Conservation (phyloP, 2,797 vertebrate species). For the Tenualosa thibaudeaui region DNA sequence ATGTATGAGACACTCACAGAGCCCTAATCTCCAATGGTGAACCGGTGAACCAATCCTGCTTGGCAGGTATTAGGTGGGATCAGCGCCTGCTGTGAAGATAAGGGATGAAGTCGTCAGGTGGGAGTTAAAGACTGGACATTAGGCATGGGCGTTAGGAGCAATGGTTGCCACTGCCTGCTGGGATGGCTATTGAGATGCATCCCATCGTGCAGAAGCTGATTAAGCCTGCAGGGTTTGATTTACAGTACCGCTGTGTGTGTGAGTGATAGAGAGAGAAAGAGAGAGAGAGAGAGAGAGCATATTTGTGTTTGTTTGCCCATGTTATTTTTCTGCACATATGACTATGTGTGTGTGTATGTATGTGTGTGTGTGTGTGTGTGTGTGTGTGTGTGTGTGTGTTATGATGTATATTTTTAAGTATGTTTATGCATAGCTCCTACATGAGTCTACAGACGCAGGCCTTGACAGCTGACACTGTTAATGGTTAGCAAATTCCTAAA, state of each 20-base stretch:
- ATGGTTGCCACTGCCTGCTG: slow-evolving; percentile 50
- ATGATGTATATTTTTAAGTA: background rate
- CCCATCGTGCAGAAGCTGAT: slow-evolving; percentile 60
- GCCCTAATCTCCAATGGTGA: background rate
- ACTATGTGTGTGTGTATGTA: no score
- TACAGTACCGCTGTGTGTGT: slow-evolving; percentile 59
- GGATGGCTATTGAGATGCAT: slow-evolving; percentile 59
- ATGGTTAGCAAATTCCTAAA: background rate
- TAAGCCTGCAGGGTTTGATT: slow-evolving; percentile 67
- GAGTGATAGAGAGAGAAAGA: no score
- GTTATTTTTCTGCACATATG: no score
- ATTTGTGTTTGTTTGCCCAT: no score
- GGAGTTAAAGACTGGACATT: slow-evolving; percentile 54
- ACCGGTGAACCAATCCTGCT: background rate
- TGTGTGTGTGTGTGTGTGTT: slow-evolving; percentile 10
- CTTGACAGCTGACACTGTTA: background rate
- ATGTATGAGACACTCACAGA: background rate
- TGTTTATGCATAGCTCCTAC: background rate
- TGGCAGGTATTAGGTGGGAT: background rate
- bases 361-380: background rate
- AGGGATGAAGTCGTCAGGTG: slow-evolving; percentile 40
- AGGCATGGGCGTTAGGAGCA: slow-evolving; percentile 38
- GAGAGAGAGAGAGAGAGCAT: no score
- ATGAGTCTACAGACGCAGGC: background rate
- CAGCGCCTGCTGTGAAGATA: slow-evolving; percentile 13